These are phyloP conservation scores for Drosophila saltans DNA, from an alignment of 1,140 invertebrate genomes.

Conservation along the genomic window DNA sequence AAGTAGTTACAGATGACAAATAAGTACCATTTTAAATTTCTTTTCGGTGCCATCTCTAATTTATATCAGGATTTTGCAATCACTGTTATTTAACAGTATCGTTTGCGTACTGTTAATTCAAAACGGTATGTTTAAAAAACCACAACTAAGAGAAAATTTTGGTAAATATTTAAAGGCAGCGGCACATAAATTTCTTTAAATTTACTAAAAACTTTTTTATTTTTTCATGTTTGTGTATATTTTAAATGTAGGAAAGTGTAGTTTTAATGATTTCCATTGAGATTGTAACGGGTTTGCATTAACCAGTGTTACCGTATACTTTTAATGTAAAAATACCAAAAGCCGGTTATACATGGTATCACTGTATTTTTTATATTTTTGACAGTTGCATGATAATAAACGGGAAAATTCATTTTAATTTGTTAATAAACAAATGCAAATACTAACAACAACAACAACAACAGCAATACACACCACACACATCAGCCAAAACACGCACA, in stretches of 20 bases:
- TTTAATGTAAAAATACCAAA: background rate
- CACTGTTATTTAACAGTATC: background rate
- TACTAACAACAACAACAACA: constrained; percentile 38
- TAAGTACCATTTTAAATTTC: background rate
- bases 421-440: constrained; percentile 23
- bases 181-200: too few relatives aligned
- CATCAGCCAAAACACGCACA: background rate
- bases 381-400: background rate
- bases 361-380: background rate
- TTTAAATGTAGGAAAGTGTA: too few relatives aligned
- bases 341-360: background rate
- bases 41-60: background rate
- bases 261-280: background rate
- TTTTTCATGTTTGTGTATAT: too few relatives aligned
- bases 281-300: background rate
- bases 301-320: background rate
- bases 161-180: too few relatives aligned
- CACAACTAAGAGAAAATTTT: too few relatives aligned
- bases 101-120: background rate
- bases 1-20: too few relatives aligned
- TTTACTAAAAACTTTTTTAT: too few relatives aligned
- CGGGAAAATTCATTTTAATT: background rate
- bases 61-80: too few relatives aligned
- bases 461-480: constrained; percentile 20
- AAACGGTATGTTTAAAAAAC: too few relatives aligned